Base-by-base conservation (phyloP, 2,113 vertebrate species). In the Pristiophorus japonicus region DNA sequence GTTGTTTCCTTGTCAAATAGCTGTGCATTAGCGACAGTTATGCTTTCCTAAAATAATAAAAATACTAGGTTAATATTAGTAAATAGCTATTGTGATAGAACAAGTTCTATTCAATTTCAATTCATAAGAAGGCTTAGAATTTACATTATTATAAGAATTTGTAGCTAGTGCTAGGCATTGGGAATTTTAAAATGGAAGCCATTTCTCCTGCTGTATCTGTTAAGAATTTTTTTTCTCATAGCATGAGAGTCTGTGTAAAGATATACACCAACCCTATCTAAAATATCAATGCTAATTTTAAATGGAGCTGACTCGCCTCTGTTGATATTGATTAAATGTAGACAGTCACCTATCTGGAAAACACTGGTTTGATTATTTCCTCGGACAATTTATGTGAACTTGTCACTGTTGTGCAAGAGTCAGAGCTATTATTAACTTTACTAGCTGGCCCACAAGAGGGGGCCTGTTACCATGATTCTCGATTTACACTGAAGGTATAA, bases 1-100 rank as follows among this genome's bases (percentile, higher is more conserved):
- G 95, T 96, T 18, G 98, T 98, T 96, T 98, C 97, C 87, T 98
- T 97, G 75, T 98, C 97, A 96, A 99, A 78, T 63, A 96, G 65
- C 1, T 96, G 96, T 75, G 98, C 97, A 96, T 98, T 97, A 75
- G 96, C 96, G 95, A 97, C 97, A 96, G 97, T 97, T 96, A 96
- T 96, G 59, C 70, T 97, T 97, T 97, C 98, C 99, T 99, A 96
- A 59, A 96, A 97, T 97, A 94, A 47, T 59, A 96, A 97, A 97
- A 97, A 90, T 59, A 42, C 59, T 34, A 45, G 27, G 3, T 94
- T 70, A 11, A 94, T 67, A 94, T 45, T 67, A 70, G 24, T 94
- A 47, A 51, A 27, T 45, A 14, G 10, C 4, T 45, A 47, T 47
- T 67, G n/a, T 47, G 11, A 47, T 22, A 63, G 34, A 63, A 92